A percentile compares a stretch with the other conserved stretches of the same genome.
Conservation (phyloP, 2,888 invertebrate genomes). For the Plutella xylostella region DNA sequence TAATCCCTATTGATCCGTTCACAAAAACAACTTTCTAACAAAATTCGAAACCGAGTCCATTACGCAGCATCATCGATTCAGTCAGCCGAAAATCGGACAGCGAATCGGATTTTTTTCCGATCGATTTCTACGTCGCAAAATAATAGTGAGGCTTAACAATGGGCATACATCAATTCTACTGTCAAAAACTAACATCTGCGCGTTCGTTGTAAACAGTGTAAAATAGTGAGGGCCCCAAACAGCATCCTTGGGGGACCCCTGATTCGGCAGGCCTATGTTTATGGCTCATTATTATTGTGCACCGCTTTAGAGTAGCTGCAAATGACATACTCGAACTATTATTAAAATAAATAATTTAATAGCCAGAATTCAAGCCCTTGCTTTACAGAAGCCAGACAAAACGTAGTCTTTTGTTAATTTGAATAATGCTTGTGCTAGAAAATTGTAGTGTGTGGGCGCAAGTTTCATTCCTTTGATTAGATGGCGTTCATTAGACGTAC, state of each 20-base stretch:
- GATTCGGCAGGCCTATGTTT: slow-evolving; percentile 56
- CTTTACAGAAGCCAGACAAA: slow-evolving; percentile 37
- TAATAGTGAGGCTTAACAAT: slow-evolving; percentile 52
- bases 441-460: slow-evolving; percentile 38
- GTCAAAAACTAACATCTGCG: slow-evolving; percentile 71
- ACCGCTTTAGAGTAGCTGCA: slow-evolving; percentile 58
- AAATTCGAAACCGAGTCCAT: slow-evolving; percentile 40
- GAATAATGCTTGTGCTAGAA: slow-evolving; percentile 36
- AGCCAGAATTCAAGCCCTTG: no score
- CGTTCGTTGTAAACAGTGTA: slow-evolving; percentile 57
- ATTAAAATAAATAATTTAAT: slow-evolving; percentile 64
- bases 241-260: slow-evolving; percentile 50
- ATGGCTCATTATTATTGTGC: slow-evolving; percentile 64
- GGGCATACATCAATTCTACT: slow-evolving; percentile 65
- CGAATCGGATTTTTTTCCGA: slow-evolving; percentile 44
- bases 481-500: slow-evolving; percentile 32
- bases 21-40: slow-evolving; percentile 39
- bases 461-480: slow-evolving; percentile 25
- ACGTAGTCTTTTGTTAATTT: slow-evolving; percentile 52
- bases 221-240: slow-evolving; percentile 47
- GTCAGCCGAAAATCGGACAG: slow-evolving; percentile 46
- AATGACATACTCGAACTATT: slow-evolving; percentile 63
- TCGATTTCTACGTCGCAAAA: slow-evolving; percentile 54
- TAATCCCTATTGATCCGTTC: slow-evolving; percentile 58
- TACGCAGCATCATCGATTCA: slow-evolving; percentile 42